A percentile compares a stretch with the other conserved stretches of the same genome.
Evolutionary conservation across 2,797 vertebrate genomes (phyloP).

Genomic region (Eremophila alpestris): DNA sequence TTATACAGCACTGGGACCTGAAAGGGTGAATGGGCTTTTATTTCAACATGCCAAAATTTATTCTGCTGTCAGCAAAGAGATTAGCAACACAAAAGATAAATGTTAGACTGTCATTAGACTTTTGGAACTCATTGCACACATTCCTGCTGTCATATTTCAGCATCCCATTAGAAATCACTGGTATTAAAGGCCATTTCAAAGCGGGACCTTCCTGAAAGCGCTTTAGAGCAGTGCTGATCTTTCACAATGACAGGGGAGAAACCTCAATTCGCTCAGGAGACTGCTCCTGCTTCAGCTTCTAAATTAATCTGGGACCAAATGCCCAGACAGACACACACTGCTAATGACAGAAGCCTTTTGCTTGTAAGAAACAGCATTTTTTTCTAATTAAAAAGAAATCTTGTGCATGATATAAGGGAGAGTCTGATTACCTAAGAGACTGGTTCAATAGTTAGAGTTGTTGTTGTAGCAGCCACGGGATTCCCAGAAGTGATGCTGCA

Average conservation of each 20-base stretch:
- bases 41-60: slow-evolving; percentile 22
- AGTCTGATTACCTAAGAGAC: slow-evolving; percentile 44
- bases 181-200: slow-evolving; percentile 56
- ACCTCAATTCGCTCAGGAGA: neutral
- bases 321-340: slow-evolving; percentile 13
- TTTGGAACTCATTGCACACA: slow-evolving; percentile 2
- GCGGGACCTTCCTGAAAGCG: neutral
- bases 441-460: neutral
- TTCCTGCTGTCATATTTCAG: slow-evolving; percentile 38
- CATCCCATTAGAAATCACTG: slow-evolving; percentile 50
- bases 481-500: neutral
- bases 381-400: slow-evolving; percentile 63
- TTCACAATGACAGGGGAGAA: slow-evolving; percentile 12
- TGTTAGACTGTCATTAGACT: slow-evolving; percentile 37
- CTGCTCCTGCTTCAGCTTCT: slow-evolving; percentile 33
- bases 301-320: slow-evolving; percentile 70
- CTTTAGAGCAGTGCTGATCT: slow-evolving; percentile 41
- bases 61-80: slow-evolving; percentile 21
- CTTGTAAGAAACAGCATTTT: slow-evolving; percentile 31
- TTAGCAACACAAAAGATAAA: slow-evolving; percentile 48
- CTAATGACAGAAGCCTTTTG: slow-evolving; percentile 52
- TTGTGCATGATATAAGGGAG: neutral
- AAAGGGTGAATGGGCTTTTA: slow-evolving; percentile 6
- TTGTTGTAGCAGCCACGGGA: slow-evolving; percentile 18
- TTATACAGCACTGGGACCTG: neutral